Base-by-base conservation (phyloP, 2,797 vertebrate species). In the Tapirus indicus region DNA sequence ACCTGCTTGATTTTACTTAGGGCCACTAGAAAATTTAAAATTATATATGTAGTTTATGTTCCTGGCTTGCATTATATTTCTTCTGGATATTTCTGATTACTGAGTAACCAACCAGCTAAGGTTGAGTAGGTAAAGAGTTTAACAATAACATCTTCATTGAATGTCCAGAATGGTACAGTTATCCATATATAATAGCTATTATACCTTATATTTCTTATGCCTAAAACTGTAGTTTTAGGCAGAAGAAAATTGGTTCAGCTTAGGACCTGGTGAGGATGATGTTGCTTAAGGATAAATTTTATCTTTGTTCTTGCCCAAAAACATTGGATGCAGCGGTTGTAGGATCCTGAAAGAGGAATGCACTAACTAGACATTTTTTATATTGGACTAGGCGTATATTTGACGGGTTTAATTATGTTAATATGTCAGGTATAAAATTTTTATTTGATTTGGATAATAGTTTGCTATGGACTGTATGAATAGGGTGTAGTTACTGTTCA, bases 391-490 rank as follows among this genome's bases (percentile, higher is more conserved):
- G 44, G 35, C 44, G 41, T 74, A 8, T 93, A 90, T 96, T 94
- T 89, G 88, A 85, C 56, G n/a, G 44, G 6, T 66, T 95, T 96
- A 54, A 85, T 94, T 92, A 85, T 96, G 47, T 80, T 93, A 89
- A 64, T 94, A 69, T 83, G 86, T 64, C 68, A 91, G 35, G 29
- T 52, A 91, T 80, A 96, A 88, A 87, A 66, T 91, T 97, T 97
- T 97, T 94, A 80, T 92, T 94, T 74, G 75, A 78, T 96, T 96
- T 94, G 68, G 87, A 41, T 95, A 83, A 88, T 94, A 79, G 88
- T 92, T 96, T 94, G 79, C 77, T 91, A 79, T 88, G 62, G 38
- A 91, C 74, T 94, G 10, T 90, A 95, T 86, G 94, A 96, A 78
- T 96, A 58, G 58, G 86, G 32, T 88, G 71, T 49, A 92, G 87